These are phyloP conservation scores for Rhizomys pruinosus DNA, from an alignment of 2,113 vertebrate species.

Conservation along the genomic window DNA sequence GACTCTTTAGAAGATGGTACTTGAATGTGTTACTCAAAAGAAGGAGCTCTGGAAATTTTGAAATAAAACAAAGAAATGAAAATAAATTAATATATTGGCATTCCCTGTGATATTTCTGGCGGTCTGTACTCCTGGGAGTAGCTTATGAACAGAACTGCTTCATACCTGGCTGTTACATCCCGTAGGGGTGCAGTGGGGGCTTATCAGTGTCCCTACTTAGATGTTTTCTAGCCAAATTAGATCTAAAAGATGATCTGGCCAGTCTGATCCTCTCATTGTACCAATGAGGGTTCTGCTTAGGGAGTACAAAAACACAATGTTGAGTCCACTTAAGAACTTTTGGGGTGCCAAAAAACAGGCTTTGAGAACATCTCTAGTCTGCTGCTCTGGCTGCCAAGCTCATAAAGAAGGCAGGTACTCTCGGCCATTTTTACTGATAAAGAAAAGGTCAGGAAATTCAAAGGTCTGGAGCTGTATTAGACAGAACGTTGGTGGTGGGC, in stretches of 20 bases:
- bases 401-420: background rate
- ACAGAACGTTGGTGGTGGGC: background rate
- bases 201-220: background rate
- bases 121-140: background rate
- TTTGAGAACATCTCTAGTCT: constrained; percentile 29
- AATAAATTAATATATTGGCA: background rate
- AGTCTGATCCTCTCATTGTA: constrained; percentile 18
- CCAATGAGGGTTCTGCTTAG: background rate
- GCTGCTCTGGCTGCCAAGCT: background rate
- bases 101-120: background rate
- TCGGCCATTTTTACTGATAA: background rate
- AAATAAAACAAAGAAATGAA: constrained; percentile 35
- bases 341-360: background rate
- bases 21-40: constrained; percentile 21
- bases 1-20: constrained; percentile 25
- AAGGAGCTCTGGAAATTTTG: constrained; percentile 7
- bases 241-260: constrained; percentile 11
- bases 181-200: background rate
- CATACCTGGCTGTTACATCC: background rate
- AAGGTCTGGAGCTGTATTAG: background rate
- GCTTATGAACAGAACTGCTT: constrained; percentile 14
- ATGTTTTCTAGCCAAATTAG: background rate
- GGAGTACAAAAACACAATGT: background rate
- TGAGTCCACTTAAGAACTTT: constrained; percentile 8
- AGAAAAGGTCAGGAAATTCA: constrained; percentile 16